Base-by-base conservation (phyloP, 2,113 vertebrate genomes). In the Nannobrachium achirus region DNA sequence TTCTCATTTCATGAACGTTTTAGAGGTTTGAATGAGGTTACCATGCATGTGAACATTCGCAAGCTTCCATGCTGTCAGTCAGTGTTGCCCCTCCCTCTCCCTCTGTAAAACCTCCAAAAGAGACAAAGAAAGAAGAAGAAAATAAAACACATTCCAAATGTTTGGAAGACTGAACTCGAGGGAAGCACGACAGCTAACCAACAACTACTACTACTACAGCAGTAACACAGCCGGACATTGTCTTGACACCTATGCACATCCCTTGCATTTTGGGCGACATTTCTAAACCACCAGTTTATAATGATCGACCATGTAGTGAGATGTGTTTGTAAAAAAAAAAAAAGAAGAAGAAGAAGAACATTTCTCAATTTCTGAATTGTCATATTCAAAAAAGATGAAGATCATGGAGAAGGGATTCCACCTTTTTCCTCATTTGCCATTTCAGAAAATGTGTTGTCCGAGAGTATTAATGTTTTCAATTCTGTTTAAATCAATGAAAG, bases 1-100 rank as follows among this genome's bases (percentile, higher is more conserved):
- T 97, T 83, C 95, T 97, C 94, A 96, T 91, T 93, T 81, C 93
- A 93, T 95, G 90, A 92, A 94, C 95, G 92, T 95, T 93, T 94
- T 95, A 94, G 93, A 93, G 91, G 95, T 95, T 90, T 94, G 93
- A 94, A 95, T 94, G 94, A 94, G 94, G 93, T 94, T 5, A 90
- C 95, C 94, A 93, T 98, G 97, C 97, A 98, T 98, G 97, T 98
- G 95, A 94, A 95, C 94, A 93, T 94, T 96, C 93, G 92, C 94
- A 94, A 95, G 94, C 94, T 92, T 96, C 94, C 94, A 95, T 94
- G 93, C 94, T 78, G 94, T 96, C 92, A 92, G 94, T 95, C 94
- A 93, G 94, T 95, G 94, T 94, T 93, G 91, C 90, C 91, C 93
- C 90, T 45, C 92, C 94, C 93, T 95, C 94, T 73, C 55, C 94